Evolutionary conservation across 2,113 vertebrate species (phyloP), one percentile per base, ranked within the genome.

Genomic region (Baryphthengus martii): DNA sequence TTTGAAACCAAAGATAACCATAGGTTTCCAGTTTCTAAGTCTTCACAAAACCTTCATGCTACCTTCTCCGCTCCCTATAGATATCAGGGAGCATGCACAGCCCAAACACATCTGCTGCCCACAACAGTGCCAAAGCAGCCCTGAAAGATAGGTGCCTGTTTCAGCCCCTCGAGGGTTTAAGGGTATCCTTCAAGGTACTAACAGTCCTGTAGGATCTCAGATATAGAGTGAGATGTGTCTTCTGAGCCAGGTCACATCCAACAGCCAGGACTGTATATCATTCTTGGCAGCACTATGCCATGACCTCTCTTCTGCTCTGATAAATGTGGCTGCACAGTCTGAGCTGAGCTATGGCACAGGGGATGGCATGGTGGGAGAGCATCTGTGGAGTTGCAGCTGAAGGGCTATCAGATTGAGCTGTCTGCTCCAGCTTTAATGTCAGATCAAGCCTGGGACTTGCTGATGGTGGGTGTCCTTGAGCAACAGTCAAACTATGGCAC

Each of bases 121-220:
- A 33, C 49, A 74, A 45, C 16, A 19, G 31, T 0, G 2, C 50
- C 59, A 73, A 13, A 0, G 0, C 4, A 6, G 42, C 19, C 23
- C 62, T 86, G 53, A 26, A 59, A 70, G 40, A 61, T 6, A 35
- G 35, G 20, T 33, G 17, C 49, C 58, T 56, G 10, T 72, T 96
- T 76, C 39, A 90, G 42, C 13, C 33, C 42, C 74, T 59, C 24
- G 31, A 59, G 21, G 39, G 24, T 59, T 90, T 63, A 67, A 26
- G 59, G 10, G 40, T 68, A 20, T 56, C 24, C 49, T 61, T 88
- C 29, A 61, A 85, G 29, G 19, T 31, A 33, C 44, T 72, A 75
- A 14, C 13, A 47, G 58, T 25, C 15, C 62, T 47, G 29, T 11
- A 76, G 72, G 24, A 44, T 56, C 44, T 90, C 79, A 73, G 47